These are phyloP conservation scores for Diacarnus erythraeanus DNA, from an alignment of 37 sponge, comb jelly and placozoan genomes.

Conservation along the genomic window DNA sequence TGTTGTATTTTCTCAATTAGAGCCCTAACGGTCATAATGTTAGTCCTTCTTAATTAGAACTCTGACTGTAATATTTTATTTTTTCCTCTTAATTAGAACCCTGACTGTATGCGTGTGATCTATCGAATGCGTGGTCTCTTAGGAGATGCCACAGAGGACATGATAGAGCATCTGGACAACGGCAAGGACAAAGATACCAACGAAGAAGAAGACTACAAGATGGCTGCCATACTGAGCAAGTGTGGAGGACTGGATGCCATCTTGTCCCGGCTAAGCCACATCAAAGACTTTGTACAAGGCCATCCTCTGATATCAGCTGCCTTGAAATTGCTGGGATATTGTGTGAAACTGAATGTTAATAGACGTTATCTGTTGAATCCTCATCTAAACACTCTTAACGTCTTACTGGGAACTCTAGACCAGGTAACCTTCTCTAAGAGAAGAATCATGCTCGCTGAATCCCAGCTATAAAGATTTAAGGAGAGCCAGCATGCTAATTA, in stretches of 20 bases:
- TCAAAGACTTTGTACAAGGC: conserved; percentile 65
- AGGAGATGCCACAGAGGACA: conserved; percentile 96
- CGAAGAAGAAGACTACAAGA: conserved; percentile 83
- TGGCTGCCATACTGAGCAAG: conserved; percentile 75
- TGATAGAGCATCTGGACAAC: conserved; percentile 72
- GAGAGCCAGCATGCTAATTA: too few relatives aligned
- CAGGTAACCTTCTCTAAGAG: too few relatives aligned
- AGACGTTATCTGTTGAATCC: conserved; percentile 72
- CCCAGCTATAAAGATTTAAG: too few relatives aligned
- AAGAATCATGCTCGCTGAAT: too few relatives aligned
- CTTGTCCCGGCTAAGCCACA: conserved; percentile 55
- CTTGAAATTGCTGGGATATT: conserved; percentile 78
- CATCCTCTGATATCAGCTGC: conserved; percentile 70
- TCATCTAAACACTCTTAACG: conserved; percentile 70
- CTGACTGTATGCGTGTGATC: conserved; percentile 79
- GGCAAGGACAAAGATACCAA: conserved; percentile 63
- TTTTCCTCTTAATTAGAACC: conserved; percentile 38
- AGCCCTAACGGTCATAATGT: too few relatives aligned
- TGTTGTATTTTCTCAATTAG: too few relatives aligned
- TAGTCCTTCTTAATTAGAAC: too few relatives aligned
- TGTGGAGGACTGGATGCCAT: conserved; percentile 88
- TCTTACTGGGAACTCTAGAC: conserved; percentile 58
- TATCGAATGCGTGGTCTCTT: conserved; percentile 95
- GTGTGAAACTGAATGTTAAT: conserved; percentile 83
- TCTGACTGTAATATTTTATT: not conserved